A percentile compares a stretch with the other conserved stretches of the same genome.
Evolutionary conservation across 2,797 vertebrate species (phyloP).

Genomic region (Acanthopagrus latus): DNA sequence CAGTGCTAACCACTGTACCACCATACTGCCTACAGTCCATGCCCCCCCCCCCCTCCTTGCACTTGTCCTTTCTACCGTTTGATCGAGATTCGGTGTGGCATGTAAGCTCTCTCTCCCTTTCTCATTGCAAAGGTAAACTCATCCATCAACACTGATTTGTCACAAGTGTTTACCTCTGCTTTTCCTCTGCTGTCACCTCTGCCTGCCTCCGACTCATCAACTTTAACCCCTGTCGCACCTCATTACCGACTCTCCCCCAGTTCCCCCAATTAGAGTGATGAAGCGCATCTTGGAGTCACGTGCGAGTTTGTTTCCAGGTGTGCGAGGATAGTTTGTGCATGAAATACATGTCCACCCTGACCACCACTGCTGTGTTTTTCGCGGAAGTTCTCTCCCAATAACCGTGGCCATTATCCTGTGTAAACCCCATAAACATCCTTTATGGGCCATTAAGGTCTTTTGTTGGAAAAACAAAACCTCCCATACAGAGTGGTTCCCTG

Average conservation of each 20-base stretch:
- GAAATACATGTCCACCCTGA: constrained; percentile 32
- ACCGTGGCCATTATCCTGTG: constrained; percentile 71
- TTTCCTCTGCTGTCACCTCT: constrained; percentile 57
- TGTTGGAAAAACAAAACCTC: constrained; percentile 74
- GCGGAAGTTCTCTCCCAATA: constrained; percentile 56
- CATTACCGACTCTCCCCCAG: constrained; percentile 40
- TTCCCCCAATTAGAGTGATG: constrained; percentile 57
- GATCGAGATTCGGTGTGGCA: constrained; percentile 46
- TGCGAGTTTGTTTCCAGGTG: not conserved
- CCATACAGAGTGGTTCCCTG: constrained; percentile 60
- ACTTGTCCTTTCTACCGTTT: constrained; percentile 30
- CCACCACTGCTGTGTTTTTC: constrained; percentile 36
- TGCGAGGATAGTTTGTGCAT: constrained; percentile 30
- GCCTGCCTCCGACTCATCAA: constrained; percentile 53
- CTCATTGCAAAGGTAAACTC: constrained; percentile 62
- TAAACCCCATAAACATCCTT: constrained; percentile 75
- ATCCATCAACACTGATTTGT: constrained; percentile 77
- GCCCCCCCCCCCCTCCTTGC: not conserved
- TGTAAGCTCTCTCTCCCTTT: constrained; percentile 27
- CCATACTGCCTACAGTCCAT: too few relatives aligned
- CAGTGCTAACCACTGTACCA: too few relatives aligned
- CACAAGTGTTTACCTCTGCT: constrained; percentile 67
- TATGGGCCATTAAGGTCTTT: constrained; percentile 72
- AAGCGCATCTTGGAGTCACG: constrained; percentile 38
- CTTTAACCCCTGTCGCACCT: constrained; percentile 58